Evolutionary conservation across 2,888 invertebrate species (phyloP).

Genomic region (Trachelus troglodyta): DNA sequence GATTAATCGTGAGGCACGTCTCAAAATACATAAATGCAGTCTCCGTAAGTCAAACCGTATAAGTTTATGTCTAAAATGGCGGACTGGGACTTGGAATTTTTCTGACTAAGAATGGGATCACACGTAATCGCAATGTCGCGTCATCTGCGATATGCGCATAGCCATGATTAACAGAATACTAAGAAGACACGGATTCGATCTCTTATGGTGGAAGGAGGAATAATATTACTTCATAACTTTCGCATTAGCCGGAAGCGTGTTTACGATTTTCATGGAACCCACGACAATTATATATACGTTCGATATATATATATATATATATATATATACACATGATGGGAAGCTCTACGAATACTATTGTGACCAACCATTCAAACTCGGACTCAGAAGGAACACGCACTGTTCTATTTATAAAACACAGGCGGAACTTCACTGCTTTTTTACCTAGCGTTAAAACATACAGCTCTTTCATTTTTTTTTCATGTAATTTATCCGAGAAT

Average conservation of each 20-base stretch:
- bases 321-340: neutral
- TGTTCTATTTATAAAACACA: constrained; percentile 46
- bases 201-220: neutral
- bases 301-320: neutral
- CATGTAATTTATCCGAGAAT: neutral
- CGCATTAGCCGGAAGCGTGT: neutral
- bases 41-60: neutral
- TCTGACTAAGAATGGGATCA: neutral
- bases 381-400: constrained; percentile 25
- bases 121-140: neutral
- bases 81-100: neutral
- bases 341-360: constrained; percentile 16
- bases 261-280: constrained; percentile 29
- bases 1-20: neutral
- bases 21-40: neutral
- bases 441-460: neutral
- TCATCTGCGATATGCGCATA: neutral
- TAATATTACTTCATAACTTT: neutral
- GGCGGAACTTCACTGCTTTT: constrained; percentile 47
- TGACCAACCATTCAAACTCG: neutral
- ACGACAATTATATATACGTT: constrained; percentile 2
- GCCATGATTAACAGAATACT: neutral
- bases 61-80: neutral
- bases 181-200: neutral
- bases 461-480: neutral